Evolutionary conservation across 2,888 invertebrate genomes (phyloP), one percentile per base, ranked within the genome.

Genomic region (Fragum fragum): DNA sequence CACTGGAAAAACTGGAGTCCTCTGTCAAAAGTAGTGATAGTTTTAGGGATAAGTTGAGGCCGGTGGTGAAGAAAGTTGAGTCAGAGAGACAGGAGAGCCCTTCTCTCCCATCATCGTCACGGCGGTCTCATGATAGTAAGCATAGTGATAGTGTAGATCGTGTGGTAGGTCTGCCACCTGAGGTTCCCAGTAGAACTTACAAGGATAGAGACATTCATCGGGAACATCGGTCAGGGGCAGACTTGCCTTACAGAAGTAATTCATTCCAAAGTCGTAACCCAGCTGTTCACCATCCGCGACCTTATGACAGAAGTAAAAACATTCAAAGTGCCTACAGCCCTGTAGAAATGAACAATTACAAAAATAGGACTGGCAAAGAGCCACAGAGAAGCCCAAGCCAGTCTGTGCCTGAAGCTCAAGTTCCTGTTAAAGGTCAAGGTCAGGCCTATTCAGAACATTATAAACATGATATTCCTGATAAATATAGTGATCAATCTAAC

Each of bases 1-100:
- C 85, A 29, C 42, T 85, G 55, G 85, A 85, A 69, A 76, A 76
- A 52, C 59, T 85, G 52, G 85, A 85, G 73, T 80, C 79, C 47
- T 82, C 81, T 26, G 73, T 82, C 23, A 82, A 68, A 28, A 77
- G 79, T 73, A 81, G 79, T 79, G 71, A 82, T 68, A 81, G 77
- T 82, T 76, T 85, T 36, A 79, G 73, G 28, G 85, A 85, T 63
- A 79, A 82, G 52, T 59, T 85, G 9, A 39, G 85, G 29, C 85
- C 85, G 23, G 85, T 85, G 21, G 85, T 85, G 28, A 71, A 71
- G 47, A 85, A 77, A 39, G 23, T 63, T 1, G 84, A 78, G n/a
- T 55, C 53, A 32, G 71, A 71, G 21, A 55, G 29, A 29, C 28
- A 26, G 28, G 71, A 71, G 16, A 53, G 28, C n/a, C 36, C 53